Evolutionary conservation across 2,797 vertebrate genomes (phyloP), one percentile per base, ranked within the genome.

Genomic region (Sphenodon punctatus): DNA sequence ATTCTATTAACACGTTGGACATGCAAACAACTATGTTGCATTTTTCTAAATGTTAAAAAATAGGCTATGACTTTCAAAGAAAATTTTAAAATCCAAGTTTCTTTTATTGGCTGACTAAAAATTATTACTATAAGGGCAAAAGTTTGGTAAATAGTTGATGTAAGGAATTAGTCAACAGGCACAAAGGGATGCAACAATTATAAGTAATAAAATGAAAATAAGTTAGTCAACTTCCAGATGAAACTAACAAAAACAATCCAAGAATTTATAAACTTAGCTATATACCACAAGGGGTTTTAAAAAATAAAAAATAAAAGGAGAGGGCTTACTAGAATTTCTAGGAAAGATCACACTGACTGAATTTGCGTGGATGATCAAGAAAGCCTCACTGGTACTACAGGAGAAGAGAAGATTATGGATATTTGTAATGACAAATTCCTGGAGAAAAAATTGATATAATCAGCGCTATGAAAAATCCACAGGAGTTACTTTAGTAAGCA

Each of bases 131-230:
- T 53, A 80, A 70, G 55, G 15, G 64, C 2, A n/a, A n/a, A n/a
- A n/a, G n/a, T n/a, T n/a, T 22, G 34, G 45, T 8, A 53, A 46
- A 12, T 7, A 56, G 64, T 27, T 78, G 0, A 42, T 3, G 1
- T 32, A 27, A 60, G 34, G 11, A 16, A 48, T 10, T 27, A 13
- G 30, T 16, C 16, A 6, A 5, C 2, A 56, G 2, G n/a, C n/a
- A 2, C 3, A 1, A 13, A 59, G 42, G 0, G 1, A 15, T 9
- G 4, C 59, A 56, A 14, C 6, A 58, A 7, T 9, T 56, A 0
- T 5, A 76, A 59, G 8, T 11, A 43, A 8, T 46, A 14, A 16
- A 75, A 7, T 32, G 19, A 77, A 64, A 78, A 22, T 69, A 53
- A 11, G 6, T 75, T 25, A 19, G 3, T 69, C 46, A 5, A 6